These are phyloP conservation scores for Sporophila hypoxantha DNA, from an alignment of 2,113 vertebrate genomes.

Conservation along the genomic window DNA sequence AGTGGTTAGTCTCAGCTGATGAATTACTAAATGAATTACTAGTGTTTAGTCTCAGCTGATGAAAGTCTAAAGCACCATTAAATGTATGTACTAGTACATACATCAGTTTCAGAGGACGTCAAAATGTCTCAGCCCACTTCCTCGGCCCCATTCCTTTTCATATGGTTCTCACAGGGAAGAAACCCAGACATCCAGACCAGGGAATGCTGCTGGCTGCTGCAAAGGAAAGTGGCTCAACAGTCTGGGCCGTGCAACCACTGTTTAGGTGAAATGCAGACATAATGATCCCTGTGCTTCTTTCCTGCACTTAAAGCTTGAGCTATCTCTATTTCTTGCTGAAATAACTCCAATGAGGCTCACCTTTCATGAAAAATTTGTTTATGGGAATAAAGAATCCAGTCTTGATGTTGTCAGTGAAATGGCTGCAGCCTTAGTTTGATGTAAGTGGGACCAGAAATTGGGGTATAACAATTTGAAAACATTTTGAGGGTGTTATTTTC, in stretches of 20 bases:
- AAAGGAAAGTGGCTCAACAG: not conserved
- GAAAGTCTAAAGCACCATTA: not conserved
- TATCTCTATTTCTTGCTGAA: not conserved
- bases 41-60: not conserved
- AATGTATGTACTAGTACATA: not conserved
- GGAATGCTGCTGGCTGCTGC: not conserved
- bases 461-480: not conserved
- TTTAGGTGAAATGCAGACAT: not conserved
- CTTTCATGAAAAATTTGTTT: not conserved
- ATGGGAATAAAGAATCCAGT: not conserved
- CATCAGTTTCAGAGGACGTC: not conserved
- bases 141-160: not conserved
- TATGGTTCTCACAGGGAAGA: not conserved
- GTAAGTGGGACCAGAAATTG: not conserved
- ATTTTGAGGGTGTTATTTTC: not conserved
- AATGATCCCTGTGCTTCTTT: not conserved
- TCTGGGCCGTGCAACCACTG: not conserved
- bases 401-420: not conserved
- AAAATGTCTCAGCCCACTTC: not conserved
- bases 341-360: not conserved
- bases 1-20: not conserved
- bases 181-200: not conserved
- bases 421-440: not conserved
- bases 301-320: not conserved
- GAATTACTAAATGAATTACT: rapidly evolving